Evolutionary conservation across 2,113 vertebrate species (phyloP).

Genomic region (Chaenogobius annularis): DNA sequence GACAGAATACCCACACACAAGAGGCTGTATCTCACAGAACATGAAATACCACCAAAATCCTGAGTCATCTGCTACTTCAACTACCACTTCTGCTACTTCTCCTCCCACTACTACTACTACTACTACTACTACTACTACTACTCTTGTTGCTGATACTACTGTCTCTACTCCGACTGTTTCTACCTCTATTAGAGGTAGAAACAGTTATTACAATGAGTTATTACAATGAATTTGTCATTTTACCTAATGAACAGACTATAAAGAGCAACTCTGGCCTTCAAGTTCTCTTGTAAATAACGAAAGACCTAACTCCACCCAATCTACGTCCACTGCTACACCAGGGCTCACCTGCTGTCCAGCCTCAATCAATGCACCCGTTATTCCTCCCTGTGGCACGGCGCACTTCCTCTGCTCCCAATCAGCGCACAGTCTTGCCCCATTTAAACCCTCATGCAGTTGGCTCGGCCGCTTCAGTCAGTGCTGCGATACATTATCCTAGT

Average conservation of each 20-base stretch:
- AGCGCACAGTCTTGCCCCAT: no score
- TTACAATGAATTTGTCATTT: background rate
- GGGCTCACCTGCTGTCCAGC: no score
- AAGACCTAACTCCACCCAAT: no score
- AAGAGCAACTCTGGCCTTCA: background rate
- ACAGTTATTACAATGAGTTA: no score
- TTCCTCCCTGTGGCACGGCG: no score
- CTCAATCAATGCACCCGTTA: no score
- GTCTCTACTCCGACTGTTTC: background rate
- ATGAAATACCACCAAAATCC: background rate
- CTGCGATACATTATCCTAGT: no score
- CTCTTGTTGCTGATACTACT: background rate
- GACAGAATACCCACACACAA: slow-evolving; percentile 38
- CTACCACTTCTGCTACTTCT: background rate
- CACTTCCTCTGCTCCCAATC: no score
- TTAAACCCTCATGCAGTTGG: no score
- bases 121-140: background rate
- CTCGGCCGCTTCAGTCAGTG: no score
- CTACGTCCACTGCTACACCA: no score
- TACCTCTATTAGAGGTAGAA: background rate
- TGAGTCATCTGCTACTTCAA: background rate
- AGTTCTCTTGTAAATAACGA: background rate
- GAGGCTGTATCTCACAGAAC: slow-evolving; percentile 24
- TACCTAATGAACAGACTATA: background rate
- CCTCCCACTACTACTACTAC: background rate